Base-by-base conservation (phyloP, 1,140 invertebrate genomes). In the Steinernema feltiae region DNA sequence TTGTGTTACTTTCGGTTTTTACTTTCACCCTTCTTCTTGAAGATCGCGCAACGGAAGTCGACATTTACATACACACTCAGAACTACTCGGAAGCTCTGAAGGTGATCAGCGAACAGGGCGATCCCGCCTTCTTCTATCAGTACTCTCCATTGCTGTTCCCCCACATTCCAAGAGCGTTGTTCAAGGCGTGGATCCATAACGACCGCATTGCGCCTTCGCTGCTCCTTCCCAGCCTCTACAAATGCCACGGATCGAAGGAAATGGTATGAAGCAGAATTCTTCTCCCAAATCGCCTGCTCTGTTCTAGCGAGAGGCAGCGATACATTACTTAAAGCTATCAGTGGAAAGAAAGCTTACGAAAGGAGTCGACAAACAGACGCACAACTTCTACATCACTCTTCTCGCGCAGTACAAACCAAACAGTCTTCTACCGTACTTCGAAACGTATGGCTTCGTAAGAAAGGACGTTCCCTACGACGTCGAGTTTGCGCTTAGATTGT, bases 401-500 rank as follows among this genome's bases (percentile, higher is more conserved):
- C 32, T 73, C n/a, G 76, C 76, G 7, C 69, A 48, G 27, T 74
- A 74, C 63, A 46, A 70, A 71, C 73, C 21, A 1, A 32, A 74
- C 12, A 63, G 69, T 32, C 74, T 80, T 24, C 21, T 75, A 1
- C 24, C n/a, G 21, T 80, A 76, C 46, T 31, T 79, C 17, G 30
- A 72, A 53, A 17, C 18, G 1, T 31, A 75, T 21, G 79, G 78
- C 31, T 32, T 21, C 1, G 32, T 53, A 3, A 48, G 70, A 31
- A 24, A 31, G 1, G 27, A 31, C 0, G 71, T 87, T 41, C 83
- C 79, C n/a, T 87, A 86, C 78, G 87, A 88, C 78, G 72, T 89
- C 32, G 88, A 89, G 77, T 90, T 88, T 83, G 89, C 88, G 0
- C 80, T 89, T 48, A 77, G 89, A 70, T 77, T 89, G 12, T 90